A percentile compares a stretch with the other conserved stretches of the same genome.
Conservation (phyloP, 2,113 vertebrate genomes). For the Malurus alboscapulatus region DNA sequence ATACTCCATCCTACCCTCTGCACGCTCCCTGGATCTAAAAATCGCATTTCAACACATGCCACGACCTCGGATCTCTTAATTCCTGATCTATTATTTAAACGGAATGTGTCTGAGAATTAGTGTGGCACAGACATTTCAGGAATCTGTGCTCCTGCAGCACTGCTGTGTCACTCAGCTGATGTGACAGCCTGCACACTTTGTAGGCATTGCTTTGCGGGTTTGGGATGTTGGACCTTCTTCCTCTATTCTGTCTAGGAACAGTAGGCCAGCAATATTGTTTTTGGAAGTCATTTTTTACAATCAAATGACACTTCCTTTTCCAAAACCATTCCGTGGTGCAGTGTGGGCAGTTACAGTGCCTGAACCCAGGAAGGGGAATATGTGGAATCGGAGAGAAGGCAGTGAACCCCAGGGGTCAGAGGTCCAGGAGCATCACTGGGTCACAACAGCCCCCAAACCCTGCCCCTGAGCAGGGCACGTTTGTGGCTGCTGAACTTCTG, state of each 20-base stretch:
- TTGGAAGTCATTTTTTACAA: not conserved
- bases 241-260: not conserved
- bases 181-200: not conserved
- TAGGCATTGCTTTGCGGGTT: not conserved
- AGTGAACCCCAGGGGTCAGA: not conserved
- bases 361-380: not conserved
- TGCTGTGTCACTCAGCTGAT: not conserved
- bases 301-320: not conserved
- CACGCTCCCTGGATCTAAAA: not conserved
- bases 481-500: not conserved
- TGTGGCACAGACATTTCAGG: not conserved
- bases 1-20: not conserved
- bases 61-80: not conserved
- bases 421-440: not conserved
- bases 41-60: not conserved
- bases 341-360: not conserved
- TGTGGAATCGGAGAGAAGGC: not conserved
- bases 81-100: constrained; percentile 20
- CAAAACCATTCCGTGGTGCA: not conserved
- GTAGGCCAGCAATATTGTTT: not conserved
- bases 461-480: not conserved
- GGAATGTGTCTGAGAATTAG: not conserved
- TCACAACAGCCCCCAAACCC: not conserved
- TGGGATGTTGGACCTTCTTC: not conserved
- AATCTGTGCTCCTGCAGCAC: not conserved